These are phyloP conservation scores for Nannoperca australis DNA, from an alignment of 2,797 vertebrate genomes.

Conservation along the genomic window DNA sequence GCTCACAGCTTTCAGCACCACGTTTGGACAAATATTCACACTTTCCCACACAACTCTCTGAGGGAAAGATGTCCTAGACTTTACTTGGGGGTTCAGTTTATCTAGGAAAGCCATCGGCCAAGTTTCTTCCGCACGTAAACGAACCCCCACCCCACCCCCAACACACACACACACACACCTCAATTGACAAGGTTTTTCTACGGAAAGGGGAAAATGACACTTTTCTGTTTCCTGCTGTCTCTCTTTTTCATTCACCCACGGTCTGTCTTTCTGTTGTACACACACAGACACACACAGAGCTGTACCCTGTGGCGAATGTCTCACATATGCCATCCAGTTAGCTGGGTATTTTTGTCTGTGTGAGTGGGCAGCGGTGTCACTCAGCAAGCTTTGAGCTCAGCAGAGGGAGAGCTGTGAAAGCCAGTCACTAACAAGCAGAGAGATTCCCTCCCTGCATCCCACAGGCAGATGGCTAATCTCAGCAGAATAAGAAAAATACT, in stretches of 20 bases:
- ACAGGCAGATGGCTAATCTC: slow-evolving; percentile 83
- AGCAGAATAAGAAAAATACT: slow-evolving; percentile 74
- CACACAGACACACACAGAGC: slow-evolving; percentile 57
- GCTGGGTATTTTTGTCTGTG: slow-evolving; percentile 81
- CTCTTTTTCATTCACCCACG: slow-evolving; percentile 64
- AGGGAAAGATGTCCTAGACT: slow-evolving; percentile 71
- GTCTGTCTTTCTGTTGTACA: slow-evolving; percentile 67
- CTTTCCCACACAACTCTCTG: slow-evolving; percentile 62
- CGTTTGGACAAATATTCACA: slow-evolving; percentile 74
- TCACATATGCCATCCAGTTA: slow-evolving; percentile 82
- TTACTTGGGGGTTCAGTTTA: slow-evolving; percentile 67
- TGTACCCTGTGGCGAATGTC: slow-evolving; percentile 72
- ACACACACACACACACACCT: neutral
- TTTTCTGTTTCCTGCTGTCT: slow-evolving; percentile 58
- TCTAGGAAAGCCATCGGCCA: slow-evolving; percentile 68
- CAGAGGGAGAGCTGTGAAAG: slow-evolving; percentile 79
- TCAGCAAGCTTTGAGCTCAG: slow-evolving; percentile 80
- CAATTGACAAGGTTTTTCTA: slow-evolving; percentile 62
- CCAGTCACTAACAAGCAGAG: slow-evolving; percentile 82
- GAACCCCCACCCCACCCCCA: slow-evolving; percentile 45
- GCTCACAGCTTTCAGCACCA: slow-evolving; percentile 69
- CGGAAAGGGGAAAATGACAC: slow-evolving; percentile 46
- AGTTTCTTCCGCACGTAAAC: slow-evolving; percentile 60
- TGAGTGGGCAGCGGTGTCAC: slow-evolving; percentile 83
- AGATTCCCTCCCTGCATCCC: slow-evolving; percentile 75